A percentile compares a stretch with the other conserved stretches of the same genome.
Conservation (phyloP, 2,888 invertebrate species). For the Catonia carolina region DNA sequence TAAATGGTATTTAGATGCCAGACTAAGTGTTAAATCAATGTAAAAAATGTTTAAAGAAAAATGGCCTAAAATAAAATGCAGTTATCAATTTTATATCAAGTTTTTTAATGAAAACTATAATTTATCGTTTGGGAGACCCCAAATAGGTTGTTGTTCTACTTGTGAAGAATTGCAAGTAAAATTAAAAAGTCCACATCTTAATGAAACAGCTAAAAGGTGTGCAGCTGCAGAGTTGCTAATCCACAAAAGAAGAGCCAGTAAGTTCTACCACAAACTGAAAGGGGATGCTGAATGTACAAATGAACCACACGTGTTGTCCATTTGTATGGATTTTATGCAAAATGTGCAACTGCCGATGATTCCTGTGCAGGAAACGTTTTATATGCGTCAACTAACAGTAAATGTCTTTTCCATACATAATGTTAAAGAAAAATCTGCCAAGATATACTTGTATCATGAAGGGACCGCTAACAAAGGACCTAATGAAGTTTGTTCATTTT, state of each 20-base stretch:
- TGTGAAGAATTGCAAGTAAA: constrained; percentile 27
- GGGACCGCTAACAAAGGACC: constrained; percentile 29
- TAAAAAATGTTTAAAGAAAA: constrained; percentile 7
- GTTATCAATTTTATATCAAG: constrained; percentile 27
- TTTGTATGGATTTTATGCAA: constrained; percentile 38
- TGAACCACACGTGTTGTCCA: constrained; percentile 23
- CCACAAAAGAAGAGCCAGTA: constrained; percentile 33
- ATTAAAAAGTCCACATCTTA: constrained; percentile 23
- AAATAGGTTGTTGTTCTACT: constrained; percentile 23
- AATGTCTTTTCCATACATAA: constrained; percentile 30
- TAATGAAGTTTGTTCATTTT: constrained; percentile 26
- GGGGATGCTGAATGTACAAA: constrained; percentile 30
- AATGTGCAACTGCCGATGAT: constrained; percentile 35
- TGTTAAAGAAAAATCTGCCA: constrained; percentile 30
- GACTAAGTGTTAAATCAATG: constrained; percentile 4
- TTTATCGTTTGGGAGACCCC: constrained; percentile 26
- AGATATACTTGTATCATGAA: constrained; percentile 33
- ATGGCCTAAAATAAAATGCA: constrained; percentile 22
- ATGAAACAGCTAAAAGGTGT: constrained; percentile 31
- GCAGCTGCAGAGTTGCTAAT: constrained; percentile 33
- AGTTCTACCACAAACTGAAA: constrained; percentile 32
- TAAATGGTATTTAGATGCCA: constrained; percentile 4
- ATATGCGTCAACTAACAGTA: constrained; percentile 29
- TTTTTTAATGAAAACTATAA: constrained; percentile 31
- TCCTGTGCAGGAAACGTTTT: constrained; percentile 34